Conservation (phyloP, 2,888 invertebrate species). For the Apantesis nais region DNA sequence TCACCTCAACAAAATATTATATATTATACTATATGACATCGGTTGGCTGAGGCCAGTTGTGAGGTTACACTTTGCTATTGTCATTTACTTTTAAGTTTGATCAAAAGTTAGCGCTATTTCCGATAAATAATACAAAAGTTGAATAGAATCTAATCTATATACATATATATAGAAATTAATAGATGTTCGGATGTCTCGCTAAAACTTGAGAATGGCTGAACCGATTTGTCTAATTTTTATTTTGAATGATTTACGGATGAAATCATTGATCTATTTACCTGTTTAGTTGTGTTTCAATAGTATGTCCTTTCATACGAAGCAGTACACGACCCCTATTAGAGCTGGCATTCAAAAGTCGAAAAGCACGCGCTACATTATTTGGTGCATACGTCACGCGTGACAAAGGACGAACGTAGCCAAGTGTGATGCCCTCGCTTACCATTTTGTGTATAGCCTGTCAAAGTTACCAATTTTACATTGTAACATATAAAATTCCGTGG, state of each 20-base stretch:
- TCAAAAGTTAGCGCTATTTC: too few species aligned
- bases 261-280: conserved; percentile 24
- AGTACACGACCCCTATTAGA: conserved; percentile 39
- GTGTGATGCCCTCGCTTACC: conserved; percentile 61
- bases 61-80: too few species aligned
- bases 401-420: conserved; percentile 65
- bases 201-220: too few species aligned
- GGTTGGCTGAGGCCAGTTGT: too few species aligned
- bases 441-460: conserved; percentile 53
- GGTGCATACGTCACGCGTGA: conserved; percentile 54
- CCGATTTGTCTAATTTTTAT: too few species aligned
- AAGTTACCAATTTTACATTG: background rate
- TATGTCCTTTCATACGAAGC: conserved; percentile 19
- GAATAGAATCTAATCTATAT: too few species aligned
- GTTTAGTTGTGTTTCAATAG: conserved; percentile 2
- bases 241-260: too few species aligned
- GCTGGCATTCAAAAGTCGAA: conserved; percentile 26
- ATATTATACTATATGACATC: too few species aligned
- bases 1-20: background rate
- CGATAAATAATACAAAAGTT: too few species aligned
- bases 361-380: conserved; percentile 28
- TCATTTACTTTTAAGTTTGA: too few species aligned
- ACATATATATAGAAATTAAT: too few species aligned
- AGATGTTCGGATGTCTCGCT: too few species aligned
- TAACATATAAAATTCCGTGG: background rate